phyloP scores from a whole-genome alignment of 35 echinoderm and acorn worm species.

The Hemicentrotus pulcherrimus region DNA sequence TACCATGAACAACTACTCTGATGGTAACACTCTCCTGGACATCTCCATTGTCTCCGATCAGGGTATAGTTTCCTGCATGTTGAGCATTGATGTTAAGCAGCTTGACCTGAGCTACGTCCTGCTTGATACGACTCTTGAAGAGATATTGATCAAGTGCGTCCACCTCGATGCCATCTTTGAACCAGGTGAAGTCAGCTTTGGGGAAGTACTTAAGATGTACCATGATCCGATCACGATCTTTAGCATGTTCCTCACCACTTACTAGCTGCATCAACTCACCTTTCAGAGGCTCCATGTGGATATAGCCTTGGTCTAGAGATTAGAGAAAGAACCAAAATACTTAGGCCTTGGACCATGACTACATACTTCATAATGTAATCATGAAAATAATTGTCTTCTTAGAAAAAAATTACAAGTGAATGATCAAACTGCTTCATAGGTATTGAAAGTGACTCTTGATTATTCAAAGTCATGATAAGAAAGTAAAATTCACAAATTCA shows the following conservation, averaged over 20 bases:
- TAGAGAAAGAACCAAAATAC: background rate
- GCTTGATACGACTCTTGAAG: background rate
- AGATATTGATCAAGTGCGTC: slow-evolving; percentile 1
- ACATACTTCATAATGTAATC: too few relatives aligned
- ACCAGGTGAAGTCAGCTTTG: slow-evolving; percentile 66
- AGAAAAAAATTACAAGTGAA: too few relatives aligned
- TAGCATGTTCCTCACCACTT: background rate
- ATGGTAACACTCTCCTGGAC: slow-evolving; percentile 58
- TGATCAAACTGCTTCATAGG: too few relatives aligned
- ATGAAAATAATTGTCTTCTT: too few relatives aligned
- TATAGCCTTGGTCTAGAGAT: slow-evolving; percentile 57
- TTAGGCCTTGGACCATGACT: too few relatives aligned
- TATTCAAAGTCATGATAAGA: too few relatives aligned
- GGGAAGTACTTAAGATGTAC: slow-evolving; percentile 53
- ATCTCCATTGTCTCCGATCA: slow-evolving; percentile 62
- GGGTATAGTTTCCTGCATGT: slow-evolving; percentile 70
- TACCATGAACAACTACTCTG: slow-evolving; percentile 66
- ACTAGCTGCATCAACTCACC: slow-evolving; percentile 27
- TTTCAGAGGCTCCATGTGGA: slow-evolving; percentile 49
- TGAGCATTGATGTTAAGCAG: slow-evolving; percentile 54
- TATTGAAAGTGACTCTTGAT: too few relatives aligned
- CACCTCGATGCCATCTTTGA: slow-evolving; percentile 69
- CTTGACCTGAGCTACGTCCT: slow-evolving; percentile 38
- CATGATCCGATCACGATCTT: slow-evolving; percentile 34
- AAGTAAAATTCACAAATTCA: too few relatives aligned